Conservation (phyloP, 2,888 invertebrate species). For the Drosophila falleni region DNA sequence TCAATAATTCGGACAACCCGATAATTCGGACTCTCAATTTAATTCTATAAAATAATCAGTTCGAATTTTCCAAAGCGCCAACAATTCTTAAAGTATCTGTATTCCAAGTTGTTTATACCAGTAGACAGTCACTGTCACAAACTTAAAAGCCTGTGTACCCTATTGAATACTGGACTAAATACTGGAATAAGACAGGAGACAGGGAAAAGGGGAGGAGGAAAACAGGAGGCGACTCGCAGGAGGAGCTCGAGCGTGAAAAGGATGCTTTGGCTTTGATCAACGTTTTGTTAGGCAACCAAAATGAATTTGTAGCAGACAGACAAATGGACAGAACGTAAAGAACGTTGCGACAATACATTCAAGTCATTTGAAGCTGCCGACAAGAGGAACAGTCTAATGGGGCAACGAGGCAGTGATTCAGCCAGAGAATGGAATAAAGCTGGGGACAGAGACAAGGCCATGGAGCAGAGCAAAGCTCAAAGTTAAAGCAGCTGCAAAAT, state of each 20-base stretch:
- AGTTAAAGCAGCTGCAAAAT: conserved; percentile 50
- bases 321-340: conserved; percentile 12
- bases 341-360: conserved; percentile 71
- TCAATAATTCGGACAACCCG: too few relatives aligned
- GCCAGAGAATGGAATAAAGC: neutral
- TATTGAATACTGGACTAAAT: neutral
- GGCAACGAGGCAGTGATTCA: conserved; percentile 4
- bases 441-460: neutral
- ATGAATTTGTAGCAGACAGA: conserved; percentile 68
- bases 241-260: conserved; percentile 78
- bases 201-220: neutral
- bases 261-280: conserved; percentile 81
- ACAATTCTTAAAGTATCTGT: too few relatives aligned
- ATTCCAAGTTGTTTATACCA: too few relatives aligned
- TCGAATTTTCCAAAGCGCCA: too few relatives aligned
- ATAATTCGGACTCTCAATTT: too few relatives aligned
- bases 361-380: conserved; percentile 47
- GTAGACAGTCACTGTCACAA: neutral
- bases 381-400: conserved; percentile 20
- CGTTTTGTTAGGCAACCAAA: conserved; percentile 81
- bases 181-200: neutral
- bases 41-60: too few relatives aligned
- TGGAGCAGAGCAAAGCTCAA: conserved; percentile 56
- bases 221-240: conserved; percentile 33
- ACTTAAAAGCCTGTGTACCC: neutral